Percentiles rank a stretch among this genome's conserved stretches.
phyloP scores from a whole-genome alignment of 2,797 vertebrate species.

The Tapirus indicus region DNA sequence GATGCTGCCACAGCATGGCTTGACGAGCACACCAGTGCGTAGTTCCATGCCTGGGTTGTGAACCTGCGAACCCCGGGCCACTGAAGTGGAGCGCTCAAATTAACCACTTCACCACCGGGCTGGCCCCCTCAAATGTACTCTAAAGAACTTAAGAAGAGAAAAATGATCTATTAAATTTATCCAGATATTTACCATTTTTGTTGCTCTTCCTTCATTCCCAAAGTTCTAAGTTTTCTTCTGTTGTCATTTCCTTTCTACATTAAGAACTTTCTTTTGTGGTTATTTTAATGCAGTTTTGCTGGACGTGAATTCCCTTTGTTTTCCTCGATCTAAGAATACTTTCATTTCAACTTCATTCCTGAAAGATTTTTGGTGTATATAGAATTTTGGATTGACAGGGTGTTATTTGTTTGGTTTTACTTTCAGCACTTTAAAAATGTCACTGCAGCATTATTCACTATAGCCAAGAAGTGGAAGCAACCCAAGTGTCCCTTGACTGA shows the following conservation, averaged over 20 bases:
- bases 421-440: background rate
- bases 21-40: no score
- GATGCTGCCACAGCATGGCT: no score
- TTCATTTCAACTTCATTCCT: conserved; percentile 2
- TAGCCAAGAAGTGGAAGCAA: no score
- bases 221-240: conserved; percentile 1
- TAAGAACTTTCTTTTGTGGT: background rate
- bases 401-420: background rate
- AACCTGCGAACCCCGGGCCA: no score
- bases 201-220: background rate
- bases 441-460: no score
- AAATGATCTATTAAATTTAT: background rate
- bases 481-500: no score
- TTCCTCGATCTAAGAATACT: background rate
- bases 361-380: background rate
- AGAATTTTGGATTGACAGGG: background rate
- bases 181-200: background rate
- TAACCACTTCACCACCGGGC: no score
- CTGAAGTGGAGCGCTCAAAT: no score
- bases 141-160: background rate
- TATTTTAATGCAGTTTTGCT: background rate
- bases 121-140: background rate
- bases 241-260: background rate
- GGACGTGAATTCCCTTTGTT: background rate
- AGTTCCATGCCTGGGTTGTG: no score